Evolutionary conservation across 2,888 invertebrate genomes (phyloP).

Genomic region (Malacosoma neustria): DNA sequence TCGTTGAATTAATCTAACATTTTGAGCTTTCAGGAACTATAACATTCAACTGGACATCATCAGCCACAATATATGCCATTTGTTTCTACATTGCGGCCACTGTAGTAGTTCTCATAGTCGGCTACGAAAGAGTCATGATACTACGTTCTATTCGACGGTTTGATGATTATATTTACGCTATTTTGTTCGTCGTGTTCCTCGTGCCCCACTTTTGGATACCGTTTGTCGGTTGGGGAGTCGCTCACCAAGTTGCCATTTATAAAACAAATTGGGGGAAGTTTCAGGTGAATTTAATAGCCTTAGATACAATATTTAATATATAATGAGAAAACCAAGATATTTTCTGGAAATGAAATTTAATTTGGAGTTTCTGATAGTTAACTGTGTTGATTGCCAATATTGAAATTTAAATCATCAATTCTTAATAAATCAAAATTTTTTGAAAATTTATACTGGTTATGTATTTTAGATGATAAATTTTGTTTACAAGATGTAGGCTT

Average conservation of each 20-base stretch:
- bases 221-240: slow-evolving; percentile 82
- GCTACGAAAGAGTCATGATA: slow-evolving; percentile 76
- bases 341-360: too few species aligned
- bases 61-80: slow-evolving; percentile 78
- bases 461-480: too few species aligned
- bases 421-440: too few species aligned
- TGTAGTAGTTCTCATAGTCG: slow-evolving; percentile 73
- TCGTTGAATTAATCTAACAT: too few species aligned
- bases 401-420: too few species aligned
- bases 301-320: too few species aligned
- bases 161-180: slow-evolving; percentile 81
- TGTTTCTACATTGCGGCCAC: slow-evolving; percentile 77
- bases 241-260: slow-evolving; percentile 79
- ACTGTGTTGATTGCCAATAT: too few species aligned
- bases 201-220: slow-evolving; percentile 83
- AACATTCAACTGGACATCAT: slow-evolving; percentile 78
- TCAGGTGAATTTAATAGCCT: slow-evolving; percentile 68
- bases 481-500: too few species aligned
- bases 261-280: slow-evolving; percentile 81
- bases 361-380: too few species aligned
- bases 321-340: too few species aligned
- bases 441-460: too few species aligned
- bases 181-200: slow-evolving; percentile 78
- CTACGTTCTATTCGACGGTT: slow-evolving; percentile 76
- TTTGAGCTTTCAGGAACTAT: slow-evolving; percentile 61